Evolutionary conservation across 2,888 invertebrate genomes (phyloP), one percentile per base, ranked within the genome.

Genomic region (Cremastinae sp.): DNA sequence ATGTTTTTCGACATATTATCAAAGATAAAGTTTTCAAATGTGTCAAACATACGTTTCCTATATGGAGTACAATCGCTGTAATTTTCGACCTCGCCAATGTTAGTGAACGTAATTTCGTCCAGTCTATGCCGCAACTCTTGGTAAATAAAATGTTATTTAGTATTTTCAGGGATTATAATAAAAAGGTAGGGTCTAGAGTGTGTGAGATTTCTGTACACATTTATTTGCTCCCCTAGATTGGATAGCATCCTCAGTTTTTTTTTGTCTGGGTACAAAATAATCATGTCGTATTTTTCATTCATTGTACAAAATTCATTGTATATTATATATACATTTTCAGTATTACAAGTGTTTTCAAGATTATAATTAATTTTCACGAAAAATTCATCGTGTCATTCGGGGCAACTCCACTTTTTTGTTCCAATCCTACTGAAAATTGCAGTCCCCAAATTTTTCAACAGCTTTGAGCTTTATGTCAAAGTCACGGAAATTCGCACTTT

Each of bases 121-220:
- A 28, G 28, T 28, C 28, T 28, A 5, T 28, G 5, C 28, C 28
- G 28, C 28, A 5, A 28, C 28, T 28, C 28, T 28, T 28, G 28
- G 16, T 64, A 41, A 58, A 58, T 16, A 62, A 47, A 28, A 16
- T 8, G 12, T 34, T 36, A 18, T 36, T 28, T 8, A 22, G 34
- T 28, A 58, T 38, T 58, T 28, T 66, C 51, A 56, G 10, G n/a
- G 41, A 49, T 14, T 9, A 61, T 53, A 62, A 62, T 70, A 47
- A 36, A 69, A 65, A 1, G 28, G 18, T 53, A 12, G 16, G 71
- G 56, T 58, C 51, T 78, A 59, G 51, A 74, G 71, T 79, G 75
- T 70, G 75, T 79, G 61, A 69, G 74, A 78, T 70, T 79, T 80
- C 74, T 78, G 79, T 80, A 79, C 73, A 79, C 51, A 68, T 79